A percentile compares a stretch with the other conserved stretches of the same genome.
phyloP scores from a whole-genome alignment of 2,888 invertebrate species.

The Temnothorax unifasciatus region DNA sequence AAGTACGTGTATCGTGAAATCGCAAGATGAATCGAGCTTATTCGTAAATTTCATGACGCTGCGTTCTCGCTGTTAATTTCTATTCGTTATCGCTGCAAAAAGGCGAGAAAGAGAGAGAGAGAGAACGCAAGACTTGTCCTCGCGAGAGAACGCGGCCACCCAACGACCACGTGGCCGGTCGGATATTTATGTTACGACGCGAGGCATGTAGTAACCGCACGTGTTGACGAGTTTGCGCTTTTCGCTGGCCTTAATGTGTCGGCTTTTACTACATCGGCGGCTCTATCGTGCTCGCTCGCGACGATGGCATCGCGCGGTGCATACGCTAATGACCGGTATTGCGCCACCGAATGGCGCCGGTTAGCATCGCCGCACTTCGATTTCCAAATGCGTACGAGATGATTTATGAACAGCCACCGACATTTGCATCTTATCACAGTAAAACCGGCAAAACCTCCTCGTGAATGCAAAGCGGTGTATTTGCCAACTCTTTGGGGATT shows the following conservation, averaged over 20 bases:
- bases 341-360: slow-evolving; percentile 27
- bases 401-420: neutral
- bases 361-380: slow-evolving; percentile 20
- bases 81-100: slow-evolving; percentile 28
- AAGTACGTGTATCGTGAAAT: slow-evolving; percentile 1
- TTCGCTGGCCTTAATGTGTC: slow-evolving; percentile 35
- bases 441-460: neutral
- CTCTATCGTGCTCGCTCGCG: slow-evolving; percentile 23
- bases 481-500: neutral
- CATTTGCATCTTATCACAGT: slow-evolving; percentile 18
- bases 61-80: slow-evolving; percentile 32
- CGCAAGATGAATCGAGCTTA: neutral
- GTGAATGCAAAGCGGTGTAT: neutral
- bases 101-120: neutral
- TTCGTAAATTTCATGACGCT: slow-evolving; percentile 16
- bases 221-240: slow-evolving; percentile 33
- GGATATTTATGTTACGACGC: slow-evolving; percentile 50
- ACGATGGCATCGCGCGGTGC: slow-evolving; percentile 19
- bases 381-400: slow-evolving; percentile 27
- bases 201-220: slow-evolving; percentile 22
- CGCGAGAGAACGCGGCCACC: slow-evolving; percentile 21
- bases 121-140: neutral
- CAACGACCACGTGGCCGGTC: slow-evolving; percentile 46
- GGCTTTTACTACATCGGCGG: slow-evolving; percentile 33
- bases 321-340: slow-evolving; percentile 41